Evolutionary conservation across 2,888 invertebrate genomes (phyloP), one percentile per base, ranked within the genome.

Genomic region (Laothoe populi): DNA sequence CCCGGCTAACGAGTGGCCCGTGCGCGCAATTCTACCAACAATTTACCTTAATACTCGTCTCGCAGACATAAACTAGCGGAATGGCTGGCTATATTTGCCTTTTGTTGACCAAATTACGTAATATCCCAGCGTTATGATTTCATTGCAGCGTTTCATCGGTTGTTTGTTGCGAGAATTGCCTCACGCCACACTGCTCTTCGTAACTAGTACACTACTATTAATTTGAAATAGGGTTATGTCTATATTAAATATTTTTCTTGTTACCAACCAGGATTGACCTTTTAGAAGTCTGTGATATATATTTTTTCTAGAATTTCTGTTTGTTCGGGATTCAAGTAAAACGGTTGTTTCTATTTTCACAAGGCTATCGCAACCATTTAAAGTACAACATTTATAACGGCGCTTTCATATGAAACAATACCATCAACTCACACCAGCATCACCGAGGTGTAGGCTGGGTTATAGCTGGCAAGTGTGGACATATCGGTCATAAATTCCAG

Each of bases 1-100:
- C 77, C 75, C 76, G 75, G 73, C 81, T 90, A 90, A 90, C 90
- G 90, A 90, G 87, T 86, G 86, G 87, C 92, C 87, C 90, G 92
- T 92, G 92, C 90, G 79, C 81, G 81, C 90, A 88, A 90, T 90
- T 86, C 86, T 88, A 81, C 79, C 72, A 73, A 88, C 90, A 87
- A 88, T 91, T 91, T 90, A 90, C 89, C 83, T 90, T 90, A 90
- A 90, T 89, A 85, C 85, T 80, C 81, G 81, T 83, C 82, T 83
- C 84, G 78, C 82, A 79, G 80, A 86, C 85, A 87, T 89, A 87
- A 90, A 90, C 85, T 86, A 88, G 84, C 82, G 74, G 83, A 87
- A 87, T 86, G 78, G 82, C 78, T 76, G 72, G 77, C 78, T 84
- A 83, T 86, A 87, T 87, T 88, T 83, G 86, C 86, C 84, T 88